phyloP scores from a whole-genome alignment of 35 echinoderm and acorn worm genomes.

The Strongylocentrotus purpuratus region DNA sequence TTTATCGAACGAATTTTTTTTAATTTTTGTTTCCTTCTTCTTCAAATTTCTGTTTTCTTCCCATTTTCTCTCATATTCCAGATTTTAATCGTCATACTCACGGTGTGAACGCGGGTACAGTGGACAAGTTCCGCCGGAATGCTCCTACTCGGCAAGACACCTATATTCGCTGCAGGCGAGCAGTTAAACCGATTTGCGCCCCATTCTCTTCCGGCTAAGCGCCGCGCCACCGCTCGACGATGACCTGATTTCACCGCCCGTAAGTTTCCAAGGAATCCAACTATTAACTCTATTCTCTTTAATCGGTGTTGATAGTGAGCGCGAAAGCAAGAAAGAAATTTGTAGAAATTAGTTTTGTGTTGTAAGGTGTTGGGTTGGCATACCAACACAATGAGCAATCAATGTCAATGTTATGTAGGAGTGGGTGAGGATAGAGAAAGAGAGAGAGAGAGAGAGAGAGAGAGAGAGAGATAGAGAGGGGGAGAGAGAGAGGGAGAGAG shows the following conservation, averaged over 20 bases:
- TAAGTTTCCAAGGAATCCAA: conserved; percentile 3
- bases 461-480: background rate
- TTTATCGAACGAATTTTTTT: no score
- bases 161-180: background rate
- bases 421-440: background rate
- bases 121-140: background rate
- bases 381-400: background rate
- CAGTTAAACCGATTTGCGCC: background rate
- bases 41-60: background rate
- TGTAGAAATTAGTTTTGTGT: background rate
- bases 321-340: background rate
- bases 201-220: background rate
- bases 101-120: background rate
- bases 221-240: background rate
- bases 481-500: background rate
- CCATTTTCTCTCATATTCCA: background rate
- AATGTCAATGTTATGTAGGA: background rate
- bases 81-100: background rate
- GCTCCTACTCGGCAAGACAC: background rate
- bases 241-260: background rate
- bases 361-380: background rate
- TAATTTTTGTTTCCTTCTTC: background rate
- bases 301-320: background rate
- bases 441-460: background rate
- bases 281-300: background rate